Base-by-base conservation (phyloP, 1,140 invertebrate genomes). In the Hestina assimilis region DNA sequence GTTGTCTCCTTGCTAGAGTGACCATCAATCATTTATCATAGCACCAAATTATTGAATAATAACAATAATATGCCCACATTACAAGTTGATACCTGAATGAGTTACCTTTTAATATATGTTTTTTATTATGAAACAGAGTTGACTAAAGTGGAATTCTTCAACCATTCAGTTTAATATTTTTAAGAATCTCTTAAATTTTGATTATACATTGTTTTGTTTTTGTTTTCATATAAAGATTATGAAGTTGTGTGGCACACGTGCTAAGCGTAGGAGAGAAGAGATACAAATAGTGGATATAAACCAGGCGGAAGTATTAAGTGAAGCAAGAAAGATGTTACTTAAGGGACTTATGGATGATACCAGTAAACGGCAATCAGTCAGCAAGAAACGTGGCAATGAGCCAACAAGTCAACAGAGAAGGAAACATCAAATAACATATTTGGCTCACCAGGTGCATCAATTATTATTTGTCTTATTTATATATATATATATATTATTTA, bases 371-470 rank as follows among this genome's bases (percentile, higher is more conserved):
- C 74, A 89, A 50, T 83, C 89, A 20, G 59, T 90, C 26, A 86
- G 88, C 53, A 90, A 91, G 59, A 83, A 77, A 56, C 90, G 87
- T 50, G 91, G 91, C 24, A 90, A 92, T 66, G 91, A 93, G 63
- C 93, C 93, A 0, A 92, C 93, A 1, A 90, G 89, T 9, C 93
- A 94, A 66, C 94, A 94, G 58, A 92, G 91, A 66, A 89, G 93
- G 28, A 98, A 98, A 87, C 97, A 99, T 91, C 97, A 99, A 89
- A 99, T 99, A 64, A 98, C 96, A 2, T 98, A 98, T 85, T 90
- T 98, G 51, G 97, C 97, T 5, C 95, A 96, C 82, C 96, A 95
- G 90, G 92, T 93, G 3, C 0, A n/a, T 0, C 8, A 28, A 7
- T 28, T 74, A 66, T 11, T 41, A 48, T 52, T 48, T 38, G 28